These are phyloP conservation scores for Tympanoctomys barrerae DNA, from an alignment of 2,797 vertebrate species.

Conservation along the genomic window DNA sequence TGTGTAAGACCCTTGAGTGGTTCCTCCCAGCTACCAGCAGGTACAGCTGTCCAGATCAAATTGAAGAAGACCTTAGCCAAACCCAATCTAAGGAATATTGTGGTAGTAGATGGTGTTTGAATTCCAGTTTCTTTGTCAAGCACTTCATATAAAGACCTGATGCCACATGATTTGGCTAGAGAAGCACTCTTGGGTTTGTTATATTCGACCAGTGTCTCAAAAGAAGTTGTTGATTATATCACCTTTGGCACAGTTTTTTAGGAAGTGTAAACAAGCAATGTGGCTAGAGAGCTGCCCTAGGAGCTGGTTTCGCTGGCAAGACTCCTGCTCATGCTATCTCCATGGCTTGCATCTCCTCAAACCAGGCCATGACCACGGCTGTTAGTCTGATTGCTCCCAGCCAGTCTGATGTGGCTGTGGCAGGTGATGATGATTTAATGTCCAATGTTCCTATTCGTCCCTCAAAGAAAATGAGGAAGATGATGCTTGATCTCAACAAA, in stretches of 20 bases:
- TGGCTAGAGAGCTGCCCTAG: slow-evolving; percentile 97
- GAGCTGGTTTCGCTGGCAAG: slow-evolving; percentile 97
- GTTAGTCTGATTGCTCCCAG: slow-evolving; percentile 94
- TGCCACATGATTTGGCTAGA: slow-evolving; percentile 97
- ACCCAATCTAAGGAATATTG: slow-evolving; percentile 94
- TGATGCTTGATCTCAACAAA: slow-evolving; percentile 94
- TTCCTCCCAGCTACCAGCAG: too few relatives aligned
- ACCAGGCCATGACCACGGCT: slow-evolving; percentile 98
- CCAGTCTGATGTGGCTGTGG: slow-evolving; percentile 94
- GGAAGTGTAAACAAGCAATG: slow-evolving; percentile 98
- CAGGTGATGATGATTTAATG: slow-evolving; percentile 97
- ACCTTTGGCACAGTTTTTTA: slow-evolving; percentile 97
- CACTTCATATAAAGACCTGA: slow-evolving; percentile 95
- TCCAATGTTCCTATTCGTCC: slow-evolving; percentile 98
- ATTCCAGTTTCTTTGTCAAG: slow-evolving; percentile 95
- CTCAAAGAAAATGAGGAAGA: slow-evolving; percentile 98
- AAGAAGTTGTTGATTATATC: slow-evolving; percentile 95
- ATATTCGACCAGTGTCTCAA: slow-evolving; percentile 91
- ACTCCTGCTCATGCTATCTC: slow-evolving; percentile 97
- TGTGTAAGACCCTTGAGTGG: too few relatives aligned
- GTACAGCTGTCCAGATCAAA: slow-evolving; percentile 90
- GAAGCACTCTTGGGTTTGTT: slow-evolving; percentile 94
- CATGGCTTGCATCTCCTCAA: slow-evolving; percentile 99
- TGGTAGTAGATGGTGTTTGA: slow-evolving; percentile 97
- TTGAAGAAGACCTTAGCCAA: slow-evolving; percentile 94